Evolutionary conservation across 2,113 vertebrate genomes (phyloP), one percentile per base, ranked within the genome.

Genomic region (Periophthalmus modestus): DNA sequence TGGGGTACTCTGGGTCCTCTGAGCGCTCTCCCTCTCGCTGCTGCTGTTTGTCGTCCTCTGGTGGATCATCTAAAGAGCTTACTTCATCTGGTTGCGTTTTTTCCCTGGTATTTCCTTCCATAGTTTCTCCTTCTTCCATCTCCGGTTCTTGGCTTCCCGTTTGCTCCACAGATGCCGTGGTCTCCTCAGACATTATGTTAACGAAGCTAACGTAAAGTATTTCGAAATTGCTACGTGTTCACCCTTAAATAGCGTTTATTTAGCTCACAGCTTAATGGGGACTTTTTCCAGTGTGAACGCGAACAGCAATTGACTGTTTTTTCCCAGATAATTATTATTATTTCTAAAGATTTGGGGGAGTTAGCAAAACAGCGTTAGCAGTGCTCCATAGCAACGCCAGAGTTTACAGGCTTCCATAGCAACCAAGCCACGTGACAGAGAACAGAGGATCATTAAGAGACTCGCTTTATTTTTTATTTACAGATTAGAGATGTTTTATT

Each of bases 331-430:
- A 43, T 43, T 9, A 43, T 43, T 43, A 43, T 43, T 43, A 10
- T 33, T 24, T 28, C 13, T 28, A 24, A 59, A 61, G 13, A 28
- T 6, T 28, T 61, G 23, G 12, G 28, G 7, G 28, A 33, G 58
- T 59, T 59, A 28, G 59, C 59, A 3, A 62, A 62, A 34, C 13
- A 16, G 2, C 1, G 68, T 24, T 61, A 59, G 48, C 24, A 10
- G 9, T 21, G 24, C 61, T 62, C 0, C 72, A 13, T 23, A 21
- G 68, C 47, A 74, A 59, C 69, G 24, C 19, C 24, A 66, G 55
- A 75, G 86, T 91, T 86, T 85, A 72, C 50, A 4, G 47, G 84
- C 48, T 84, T 71, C 84, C 39, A 75, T 82, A 71, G 87, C 69
- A 85, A 93, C 89, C 5, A 1, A 28, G 11, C 39, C 57, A 23